A percentile compares a stretch with the other conserved stretches of the same genome.
Conservation (phyloP, 2,113 vertebrate genomes). For the Psammodynastes pulverulentus region DNA sequence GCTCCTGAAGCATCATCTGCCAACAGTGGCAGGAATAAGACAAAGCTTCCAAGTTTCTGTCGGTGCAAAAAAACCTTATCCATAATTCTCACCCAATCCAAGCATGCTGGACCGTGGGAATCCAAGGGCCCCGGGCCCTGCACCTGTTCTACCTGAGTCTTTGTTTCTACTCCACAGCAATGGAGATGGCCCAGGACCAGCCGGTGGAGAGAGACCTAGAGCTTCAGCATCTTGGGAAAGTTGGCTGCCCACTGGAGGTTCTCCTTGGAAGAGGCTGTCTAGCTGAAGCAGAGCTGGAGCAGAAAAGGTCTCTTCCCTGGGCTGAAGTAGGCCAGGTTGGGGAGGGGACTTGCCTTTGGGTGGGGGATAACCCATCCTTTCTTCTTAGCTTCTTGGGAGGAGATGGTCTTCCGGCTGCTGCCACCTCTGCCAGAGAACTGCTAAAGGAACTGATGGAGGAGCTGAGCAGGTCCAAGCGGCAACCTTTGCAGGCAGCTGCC, state of each 20-base stretch:
- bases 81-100: not conserved
- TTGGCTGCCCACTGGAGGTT: conserved; percentile 38
- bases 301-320: conserved; percentile 55
- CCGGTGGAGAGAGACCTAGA: conserved; percentile 33
- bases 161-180: conserved; percentile 14
- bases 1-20: not conserved
- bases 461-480: conserved; percentile 51
- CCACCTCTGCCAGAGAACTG: conserved; percentile 50
- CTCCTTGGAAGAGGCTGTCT: conserved; percentile 19
- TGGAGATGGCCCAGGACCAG: conserved; percentile 49
- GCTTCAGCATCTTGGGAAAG: conserved; percentile 45
- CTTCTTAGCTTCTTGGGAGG: not conserved
- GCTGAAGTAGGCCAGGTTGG: not conserved
- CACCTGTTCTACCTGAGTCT: not conserved
- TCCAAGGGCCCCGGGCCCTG: not conserved
- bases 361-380: too few species aligned
- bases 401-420: not conserved
- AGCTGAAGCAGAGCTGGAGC: conserved; percentile 32
- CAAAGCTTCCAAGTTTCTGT: not conserved
- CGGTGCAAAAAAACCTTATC: not conserved
- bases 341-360: not conserved
- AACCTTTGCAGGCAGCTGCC: conserved; percentile 33
- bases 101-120: not conserved
- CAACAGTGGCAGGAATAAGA: not conserved
- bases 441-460: conserved; percentile 51